These are phyloP conservation scores for Dolichotis patagonum DNA, from an alignment of 2,113 vertebrate species.

Conservation along the genomic window DNA sequence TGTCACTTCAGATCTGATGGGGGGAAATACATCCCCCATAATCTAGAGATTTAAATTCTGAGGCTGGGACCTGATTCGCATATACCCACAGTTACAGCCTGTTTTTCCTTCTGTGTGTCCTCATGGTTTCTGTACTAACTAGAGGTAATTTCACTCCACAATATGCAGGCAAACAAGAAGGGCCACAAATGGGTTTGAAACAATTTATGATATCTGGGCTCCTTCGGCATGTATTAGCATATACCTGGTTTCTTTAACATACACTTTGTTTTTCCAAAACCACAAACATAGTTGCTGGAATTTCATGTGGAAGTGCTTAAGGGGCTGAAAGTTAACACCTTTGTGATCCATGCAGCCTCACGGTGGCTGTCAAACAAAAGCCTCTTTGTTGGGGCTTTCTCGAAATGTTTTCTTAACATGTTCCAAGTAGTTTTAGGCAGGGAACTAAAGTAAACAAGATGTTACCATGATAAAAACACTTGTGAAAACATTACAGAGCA, in stretches of 20 bases:
- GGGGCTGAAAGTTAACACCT: conserved; percentile 99
- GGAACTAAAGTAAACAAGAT: conserved; percentile 99
- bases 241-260: conserved; percentile 91
- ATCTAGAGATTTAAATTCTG: neutral
- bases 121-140: conserved; percentile 80
- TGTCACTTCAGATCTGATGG: neutral
- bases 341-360: conserved; percentile 93
- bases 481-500: conserved; percentile 98
- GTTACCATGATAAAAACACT: conserved; percentile 99
- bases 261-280: conserved; percentile 92
- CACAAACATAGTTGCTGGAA: conserved; percentile 91
- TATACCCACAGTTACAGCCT: neutral
- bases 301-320: conserved; percentile 99
- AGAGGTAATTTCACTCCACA: conserved; percentile 76
- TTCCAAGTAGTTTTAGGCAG: conserved; percentile 99
- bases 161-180: conserved; percentile 83
- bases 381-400: conserved; percentile 97
- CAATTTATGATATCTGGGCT: conserved; percentile 90
- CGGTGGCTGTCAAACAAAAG: conserved; percentile 95
- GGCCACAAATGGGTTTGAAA: conserved; percentile 86
- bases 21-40: neutral
- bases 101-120: conserved; percentile 47
- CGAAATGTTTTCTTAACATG: conserved; percentile 99
- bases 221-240: conserved; percentile 89
- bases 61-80: neutral